Percentiles rank a stretch among this genome's conserved stretches.
Conservation (phyloP, 2,888 invertebrate species). For the Ichneumon xanthorius region DNA sequence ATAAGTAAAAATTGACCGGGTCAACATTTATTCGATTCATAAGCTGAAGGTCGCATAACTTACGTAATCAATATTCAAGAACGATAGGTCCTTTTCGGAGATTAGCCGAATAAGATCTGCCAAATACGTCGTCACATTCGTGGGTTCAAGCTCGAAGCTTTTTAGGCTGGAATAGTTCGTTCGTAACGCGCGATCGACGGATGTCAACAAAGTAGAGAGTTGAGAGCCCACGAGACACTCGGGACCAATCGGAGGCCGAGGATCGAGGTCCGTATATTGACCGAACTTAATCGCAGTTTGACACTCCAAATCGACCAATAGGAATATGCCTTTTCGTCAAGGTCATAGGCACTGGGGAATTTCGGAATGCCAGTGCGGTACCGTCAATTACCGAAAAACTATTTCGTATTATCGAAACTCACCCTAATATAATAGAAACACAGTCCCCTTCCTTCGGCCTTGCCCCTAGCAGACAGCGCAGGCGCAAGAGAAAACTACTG, state of each 20-base stretch:
- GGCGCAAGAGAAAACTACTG: constrained; percentile 53
- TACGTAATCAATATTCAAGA: constrained; percentile 37
- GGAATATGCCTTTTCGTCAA: no score
- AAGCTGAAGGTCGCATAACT: constrained; percentile 1
- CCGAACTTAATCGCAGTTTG: neutral
- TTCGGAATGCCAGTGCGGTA: no score
- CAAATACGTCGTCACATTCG: neutral
- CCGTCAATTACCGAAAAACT: no score
- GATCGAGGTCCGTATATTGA: neutral
- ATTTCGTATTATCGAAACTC: no score
- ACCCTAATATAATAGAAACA: neutral
- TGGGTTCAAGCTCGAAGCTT: neutral
- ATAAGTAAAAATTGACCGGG: neutral
- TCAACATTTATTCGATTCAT: neutral
- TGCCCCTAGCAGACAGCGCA: constrained; percentile 68
- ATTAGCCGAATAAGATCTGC: neutral
- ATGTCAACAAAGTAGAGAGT: neutral
- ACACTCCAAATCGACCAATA: no score
- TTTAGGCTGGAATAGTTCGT: neutral
- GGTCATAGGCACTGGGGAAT: no score
- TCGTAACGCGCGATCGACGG: neutral
- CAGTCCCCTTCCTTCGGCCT: neutral
- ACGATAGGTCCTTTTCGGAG: neutral
- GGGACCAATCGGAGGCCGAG: neutral
- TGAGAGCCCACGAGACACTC: neutral